Evolutionary conservation across 2,113 vertebrate genomes (phyloP), one percentile per base, ranked within the genome.

Genomic region (Engystomops pustulosus): DNA sequence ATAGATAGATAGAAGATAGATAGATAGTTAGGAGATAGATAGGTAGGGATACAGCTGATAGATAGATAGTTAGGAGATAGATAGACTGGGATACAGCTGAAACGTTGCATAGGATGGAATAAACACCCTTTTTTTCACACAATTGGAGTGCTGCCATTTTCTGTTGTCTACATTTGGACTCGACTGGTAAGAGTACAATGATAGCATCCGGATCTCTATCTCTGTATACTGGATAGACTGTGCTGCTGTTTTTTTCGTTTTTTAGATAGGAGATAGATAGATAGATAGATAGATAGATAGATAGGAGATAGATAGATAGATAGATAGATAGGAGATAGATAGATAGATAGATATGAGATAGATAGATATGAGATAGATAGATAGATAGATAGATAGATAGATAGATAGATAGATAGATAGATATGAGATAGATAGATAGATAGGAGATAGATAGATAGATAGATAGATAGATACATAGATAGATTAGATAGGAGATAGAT

Each of bases 391-490:
- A 49, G 47, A 49, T 49, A 49, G 44, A 47, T 12, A 47, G 44
- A 47, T 47, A 47, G 44, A 10, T 47, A 47, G 6, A 47, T 47
- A 47, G 44, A 47, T 47, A n/a, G 38, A 47, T 47, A 41, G 38
- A 41, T 41, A 41, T 4, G 8, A 5, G 47, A 51, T 51, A 51
- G 47, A 51, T 51, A 51, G 47, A 51, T 12, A n/a, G 47, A 51
- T 51, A 51, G 47, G 18, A 12, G 10, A 51, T 51, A 51, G 14
- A 51, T 55, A 55, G 18, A 55, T 55, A 55, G 51, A 55, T 55
- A 55, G 51, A 58, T 58, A 58, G 53, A 58, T 58, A 58, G 53
- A 58, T 58, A 58, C n/a, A 58, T 58, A 58, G 53, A 58, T 23
- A 58, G 53, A 58, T 55, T 47, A 47, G 44, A 47, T 47, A 47